Evolutionary conservation across 1,140 invertebrate species (phyloP).

Genomic region (Rhagoletis pomonella): DNA sequence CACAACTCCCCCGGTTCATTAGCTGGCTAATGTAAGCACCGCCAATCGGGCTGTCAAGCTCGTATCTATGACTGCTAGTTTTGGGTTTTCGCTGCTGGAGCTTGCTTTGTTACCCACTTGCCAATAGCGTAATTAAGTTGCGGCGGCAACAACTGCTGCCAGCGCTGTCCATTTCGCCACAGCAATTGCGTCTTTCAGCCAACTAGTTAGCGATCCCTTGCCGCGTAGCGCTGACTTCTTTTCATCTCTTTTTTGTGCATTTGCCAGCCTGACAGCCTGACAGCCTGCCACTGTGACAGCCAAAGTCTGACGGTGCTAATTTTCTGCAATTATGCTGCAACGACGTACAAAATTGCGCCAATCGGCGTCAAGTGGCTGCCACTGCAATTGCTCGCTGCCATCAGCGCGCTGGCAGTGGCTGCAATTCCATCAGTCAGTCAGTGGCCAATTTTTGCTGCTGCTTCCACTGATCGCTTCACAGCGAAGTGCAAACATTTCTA

Average conservation of each 20-base stretch:
- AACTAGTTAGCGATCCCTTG: not conserved
- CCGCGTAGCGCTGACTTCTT: not conserved
- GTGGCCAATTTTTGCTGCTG: not conserved
- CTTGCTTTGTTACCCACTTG: not conserved
- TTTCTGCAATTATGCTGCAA: conserved; percentile 39
- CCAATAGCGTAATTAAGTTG: conserved; percentile 32
- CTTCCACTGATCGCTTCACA: conserved; percentile 11
- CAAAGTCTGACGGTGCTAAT: conserved; percentile 35
- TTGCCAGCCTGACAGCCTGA: not conserved
- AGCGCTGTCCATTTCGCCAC: conserved; percentile 18
- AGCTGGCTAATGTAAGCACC: not conserved
- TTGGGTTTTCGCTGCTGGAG: not conserved
- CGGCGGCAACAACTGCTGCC: not conserved
- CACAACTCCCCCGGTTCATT: not conserved
- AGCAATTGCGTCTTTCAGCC: conserved; percentile 18
- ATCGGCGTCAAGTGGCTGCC: conserved; percentile 16
- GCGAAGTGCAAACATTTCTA: conserved; percentile 28
- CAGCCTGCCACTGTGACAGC: not conserved
- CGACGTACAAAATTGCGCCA: not conserved
- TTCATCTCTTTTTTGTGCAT: not conserved
- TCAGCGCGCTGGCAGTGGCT: not conserved
- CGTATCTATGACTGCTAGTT: not conserved
- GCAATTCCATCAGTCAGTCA: not conserved
- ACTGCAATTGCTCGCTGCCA: not conserved
- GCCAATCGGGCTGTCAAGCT: not conserved